Conservation (phyloP, 1,140 invertebrate genomes). For the Mycetomoellerius zeteki region DNA sequence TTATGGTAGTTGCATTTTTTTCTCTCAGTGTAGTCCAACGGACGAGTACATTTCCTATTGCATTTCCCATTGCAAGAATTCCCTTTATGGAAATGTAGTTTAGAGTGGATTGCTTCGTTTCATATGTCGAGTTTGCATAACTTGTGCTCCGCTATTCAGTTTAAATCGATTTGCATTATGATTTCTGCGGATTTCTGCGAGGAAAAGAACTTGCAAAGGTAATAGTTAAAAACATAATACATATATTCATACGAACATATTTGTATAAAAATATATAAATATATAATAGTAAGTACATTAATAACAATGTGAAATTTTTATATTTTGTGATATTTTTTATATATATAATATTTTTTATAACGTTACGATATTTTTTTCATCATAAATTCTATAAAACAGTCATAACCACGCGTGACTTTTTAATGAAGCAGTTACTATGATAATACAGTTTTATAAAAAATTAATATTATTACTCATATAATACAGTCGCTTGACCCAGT, state of each 20-base stretch:
- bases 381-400: not conserved
- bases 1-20: no score
- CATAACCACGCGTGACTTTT: not conserved
- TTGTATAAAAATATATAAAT: not conserved
- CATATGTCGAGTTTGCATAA: conserved; percentile 14
- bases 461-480: not conserved
- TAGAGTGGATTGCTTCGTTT: not conserved
- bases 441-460: no score
- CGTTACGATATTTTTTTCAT: not conserved
- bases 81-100: conserved; percentile 58
- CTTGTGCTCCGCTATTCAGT: not conserved
- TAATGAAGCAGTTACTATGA: not conserved
- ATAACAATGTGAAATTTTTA: not conserved
- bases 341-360: not conserved
- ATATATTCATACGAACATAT: not conserved
- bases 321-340: not conserved
- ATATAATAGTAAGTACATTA: no score
- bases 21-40: conserved; percentile 25
- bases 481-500: not conserved
- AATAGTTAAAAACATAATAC: not conserved
- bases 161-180: not conserved
- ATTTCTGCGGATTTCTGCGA: not conserved
- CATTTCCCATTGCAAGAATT: conserved; percentile 21
- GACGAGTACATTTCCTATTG: no score
- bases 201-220: not conserved